phyloP scores from a whole-genome alignment of 2,797 vertebrate species.

The Danio choprae region DNA sequence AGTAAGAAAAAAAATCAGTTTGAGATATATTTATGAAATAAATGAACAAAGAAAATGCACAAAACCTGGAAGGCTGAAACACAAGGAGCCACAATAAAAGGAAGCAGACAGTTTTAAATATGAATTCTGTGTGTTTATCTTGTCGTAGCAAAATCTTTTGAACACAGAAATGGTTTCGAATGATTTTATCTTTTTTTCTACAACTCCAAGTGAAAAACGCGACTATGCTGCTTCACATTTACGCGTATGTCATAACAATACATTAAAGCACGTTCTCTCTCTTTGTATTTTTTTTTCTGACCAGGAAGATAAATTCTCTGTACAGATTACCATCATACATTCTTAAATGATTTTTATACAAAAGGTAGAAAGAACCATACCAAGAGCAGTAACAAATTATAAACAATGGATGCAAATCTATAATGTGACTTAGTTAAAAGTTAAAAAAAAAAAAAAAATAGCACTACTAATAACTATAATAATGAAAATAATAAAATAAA shows the following conservation, averaged over 20 bases:
- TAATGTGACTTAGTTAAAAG: background rate
- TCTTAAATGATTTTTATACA: conserved; percentile 79
- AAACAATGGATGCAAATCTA: conserved; percentile 42
- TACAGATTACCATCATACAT: conserved; percentile 76
- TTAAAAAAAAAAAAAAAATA: conserved; percentile 58
- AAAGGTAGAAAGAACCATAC: conserved; percentile 79
- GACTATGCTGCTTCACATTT: conserved; percentile 79
- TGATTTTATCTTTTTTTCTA: conserved; percentile 68
- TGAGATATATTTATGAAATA: background rate
- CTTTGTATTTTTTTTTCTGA: conserved; percentile 63
- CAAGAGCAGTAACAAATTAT: conserved; percentile 68
- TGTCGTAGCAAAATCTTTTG: conserved; percentile 83
- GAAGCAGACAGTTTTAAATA: conserved; percentile 68
- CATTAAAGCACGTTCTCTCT: conserved; percentile 79
- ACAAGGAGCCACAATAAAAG: conserved; percentile 54
- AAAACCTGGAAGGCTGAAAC: background rate
- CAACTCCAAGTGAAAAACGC: conserved; percentile 85
- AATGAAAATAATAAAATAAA: conserved; percentile 6
- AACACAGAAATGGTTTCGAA: conserved; percentile 81
- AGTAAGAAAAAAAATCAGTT: background rate
- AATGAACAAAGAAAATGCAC: background rate
- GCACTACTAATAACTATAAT: conserved; percentile 39
- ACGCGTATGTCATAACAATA: conserved; percentile 76
- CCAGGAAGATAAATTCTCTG: conserved; percentile 79
- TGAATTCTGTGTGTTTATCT: conserved; percentile 79